These are phyloP conservation scores for Misgurnus mizolepis DNA, from an alignment of 2,113 vertebrate genomes.

Conservation along the genomic window DNA sequence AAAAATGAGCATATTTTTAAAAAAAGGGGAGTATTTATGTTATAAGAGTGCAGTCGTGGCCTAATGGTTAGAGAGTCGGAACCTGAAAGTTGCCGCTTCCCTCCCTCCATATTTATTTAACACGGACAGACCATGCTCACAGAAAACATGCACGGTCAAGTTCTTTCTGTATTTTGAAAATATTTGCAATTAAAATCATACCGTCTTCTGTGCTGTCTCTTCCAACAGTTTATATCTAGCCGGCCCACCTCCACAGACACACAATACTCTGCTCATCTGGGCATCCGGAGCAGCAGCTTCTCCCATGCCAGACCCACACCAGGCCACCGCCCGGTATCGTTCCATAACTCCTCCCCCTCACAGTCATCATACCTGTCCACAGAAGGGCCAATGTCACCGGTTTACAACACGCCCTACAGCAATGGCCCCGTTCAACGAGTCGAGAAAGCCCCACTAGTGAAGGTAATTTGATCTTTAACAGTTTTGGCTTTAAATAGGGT, in stretches of 20 bases:
- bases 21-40: too few relatives aligned
- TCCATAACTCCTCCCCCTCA: constrained; percentile 71
- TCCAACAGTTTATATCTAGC: constrained; percentile 74
- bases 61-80: too few relatives aligned
- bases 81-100: not conserved
- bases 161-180: not conserved
- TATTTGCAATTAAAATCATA: too few relatives aligned
- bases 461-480: constrained; percentile 61
- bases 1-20: too few relatives aligned
- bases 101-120: constrained; percentile 57
- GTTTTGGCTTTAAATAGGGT: too few relatives aligned
- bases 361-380: constrained; percentile 60
- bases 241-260: constrained; percentile 71
- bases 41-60: too few relatives aligned
- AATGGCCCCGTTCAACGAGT: constrained; percentile 49
- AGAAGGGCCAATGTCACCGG: constrained; percentile 58
- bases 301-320: constrained; percentile 70
- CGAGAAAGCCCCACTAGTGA: constrained; percentile 70
- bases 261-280: constrained; percentile 56
- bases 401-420: constrained; percentile 81
- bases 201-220: constrained; percentile 7
- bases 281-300: constrained; percentile 73
- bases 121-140: constrained; percentile 46
- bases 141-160: constrained; percentile 36
- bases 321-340: constrained; percentile 62